These are phyloP conservation scores for Urocynchramus pylzowi DNA, from an alignment of 2,113 vertebrate species.

Conservation along the genomic window DNA sequence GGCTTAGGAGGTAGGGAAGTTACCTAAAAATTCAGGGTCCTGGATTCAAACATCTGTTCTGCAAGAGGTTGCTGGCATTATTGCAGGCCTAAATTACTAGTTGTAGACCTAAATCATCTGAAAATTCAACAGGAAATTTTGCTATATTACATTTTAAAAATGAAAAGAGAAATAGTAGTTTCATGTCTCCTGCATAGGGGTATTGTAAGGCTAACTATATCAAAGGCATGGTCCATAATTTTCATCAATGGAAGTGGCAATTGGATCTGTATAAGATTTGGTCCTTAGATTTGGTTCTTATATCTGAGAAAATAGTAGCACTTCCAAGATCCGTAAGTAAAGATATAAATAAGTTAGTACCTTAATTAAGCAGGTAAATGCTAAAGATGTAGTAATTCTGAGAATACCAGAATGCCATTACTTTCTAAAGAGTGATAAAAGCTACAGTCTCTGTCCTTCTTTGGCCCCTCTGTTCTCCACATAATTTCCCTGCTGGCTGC, in stretches of 20 bases:
- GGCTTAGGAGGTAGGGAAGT: background rate
- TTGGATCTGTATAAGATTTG: background rate
- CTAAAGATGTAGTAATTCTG: background rate
- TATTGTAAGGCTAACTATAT: background rate
- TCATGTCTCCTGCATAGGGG: background rate
- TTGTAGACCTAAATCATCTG: background rate
- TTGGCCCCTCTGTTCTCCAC: background rate
- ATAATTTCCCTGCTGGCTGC: background rate
- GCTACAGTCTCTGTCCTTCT: background rate
- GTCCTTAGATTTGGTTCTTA: background rate
- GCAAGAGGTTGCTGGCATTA: background rate
- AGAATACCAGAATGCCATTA: background rate
- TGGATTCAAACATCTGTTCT: background rate
- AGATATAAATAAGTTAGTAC: background rate
- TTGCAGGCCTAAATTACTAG: background rate
- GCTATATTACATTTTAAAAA: background rate
- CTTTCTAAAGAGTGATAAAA: background rate
- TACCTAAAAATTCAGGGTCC: background rate
- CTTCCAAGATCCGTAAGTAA: background rate
- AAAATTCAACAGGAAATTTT: background rate
- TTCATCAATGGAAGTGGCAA: background rate
- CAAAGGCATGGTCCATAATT: background rate
- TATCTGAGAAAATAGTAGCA: background rate
- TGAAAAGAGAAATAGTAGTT: background rate
- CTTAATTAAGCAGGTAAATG: background rate